Evolutionary conservation across 2,797 vertebrate genomes (phyloP).

Genomic region (Rhinophrynus dorsalis): DNA sequence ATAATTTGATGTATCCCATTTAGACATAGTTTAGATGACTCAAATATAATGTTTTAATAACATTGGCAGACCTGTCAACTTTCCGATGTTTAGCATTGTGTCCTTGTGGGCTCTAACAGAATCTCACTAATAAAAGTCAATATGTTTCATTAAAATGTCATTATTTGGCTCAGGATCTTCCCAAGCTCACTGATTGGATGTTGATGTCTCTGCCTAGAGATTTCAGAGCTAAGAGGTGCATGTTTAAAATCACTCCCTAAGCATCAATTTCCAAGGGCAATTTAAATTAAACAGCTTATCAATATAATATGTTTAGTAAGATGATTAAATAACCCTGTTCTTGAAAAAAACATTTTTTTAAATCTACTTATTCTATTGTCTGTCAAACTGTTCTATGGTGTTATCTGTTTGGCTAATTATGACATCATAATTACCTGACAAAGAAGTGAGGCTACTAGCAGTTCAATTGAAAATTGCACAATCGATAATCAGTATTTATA

Average conservation of each 20-base stretch:
- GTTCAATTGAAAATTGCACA: background rate
- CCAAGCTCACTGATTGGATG: background rate
- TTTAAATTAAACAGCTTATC: conserved; percentile 8
- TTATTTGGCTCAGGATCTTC: background rate
- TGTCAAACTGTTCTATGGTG: background rate
- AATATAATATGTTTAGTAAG: background rate
- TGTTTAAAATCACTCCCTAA: background rate
- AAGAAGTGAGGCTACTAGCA: background rate
- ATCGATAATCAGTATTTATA: background rate
- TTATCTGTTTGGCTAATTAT: conserved; percentile 4
- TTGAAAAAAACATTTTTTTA: background rate
- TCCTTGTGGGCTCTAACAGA: background rate
- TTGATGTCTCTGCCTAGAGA: background rate
- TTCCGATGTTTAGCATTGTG: background rate
- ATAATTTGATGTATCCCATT: background rate
- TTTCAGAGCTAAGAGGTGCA: background rate
- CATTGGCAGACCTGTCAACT: background rate
- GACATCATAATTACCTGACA: background rate
- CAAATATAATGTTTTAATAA: background rate
- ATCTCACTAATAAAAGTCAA: background rate
- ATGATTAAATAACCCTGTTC: background rate
- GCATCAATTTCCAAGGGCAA: background rate
- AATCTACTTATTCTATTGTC: background rate
- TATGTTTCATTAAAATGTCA: background rate
- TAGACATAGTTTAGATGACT: background rate